Base-by-base conservation (phyloP, 2,113 vertebrate species). In the Mustelus asterias region DNA sequence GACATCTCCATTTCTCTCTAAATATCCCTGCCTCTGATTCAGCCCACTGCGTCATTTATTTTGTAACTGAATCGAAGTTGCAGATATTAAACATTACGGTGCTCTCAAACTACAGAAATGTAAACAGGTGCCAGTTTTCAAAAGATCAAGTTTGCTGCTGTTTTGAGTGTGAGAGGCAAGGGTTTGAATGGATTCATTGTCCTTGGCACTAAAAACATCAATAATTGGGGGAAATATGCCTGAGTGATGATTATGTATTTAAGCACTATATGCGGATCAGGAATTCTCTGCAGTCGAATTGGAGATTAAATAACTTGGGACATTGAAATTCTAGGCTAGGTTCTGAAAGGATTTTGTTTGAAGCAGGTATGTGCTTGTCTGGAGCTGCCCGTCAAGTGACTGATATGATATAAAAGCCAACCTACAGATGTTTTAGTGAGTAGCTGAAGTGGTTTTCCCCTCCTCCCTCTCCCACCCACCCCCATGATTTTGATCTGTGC, bases 261-360 rank as follows among this genome's bases (percentile, higher is more conserved):
- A 95, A 72, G 94, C 44, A 48, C 94, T 76, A 29, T 54, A 72
- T 95, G 67, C 69, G 26, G 94, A 72, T 95, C 94, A 95, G 94
- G 94, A 95, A 72, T 95, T 72, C 44, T 95, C 26, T 33, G 70
- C 67, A 72, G 69, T 95, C 37, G 94, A 44, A 70, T 76, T 95
- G 94, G 41, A 95, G 67, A 95, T 95, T 95, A 95, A 95, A 95
- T 95, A 93, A 93, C 89, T 93, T 93, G 89, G 89, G 69, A 95
- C 94, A 33, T 95, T 95, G 94, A 95, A 72, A 95, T 95, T 95
- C 69, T 72, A 95, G 26, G 41, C 94, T 48, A 54, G 69, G 94
- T 33, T 95, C 26, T 95, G 94, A 95, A 72, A 48, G 67, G 69
- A 95, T 95, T 95, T 72, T 48, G 67, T 72, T 76, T 95, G 69